These are phyloP conservation scores for Acanthococcus lagerstroemiae DNA, from an alignment of 2,888 invertebrate species.

Conservation along the genomic window DNA sequence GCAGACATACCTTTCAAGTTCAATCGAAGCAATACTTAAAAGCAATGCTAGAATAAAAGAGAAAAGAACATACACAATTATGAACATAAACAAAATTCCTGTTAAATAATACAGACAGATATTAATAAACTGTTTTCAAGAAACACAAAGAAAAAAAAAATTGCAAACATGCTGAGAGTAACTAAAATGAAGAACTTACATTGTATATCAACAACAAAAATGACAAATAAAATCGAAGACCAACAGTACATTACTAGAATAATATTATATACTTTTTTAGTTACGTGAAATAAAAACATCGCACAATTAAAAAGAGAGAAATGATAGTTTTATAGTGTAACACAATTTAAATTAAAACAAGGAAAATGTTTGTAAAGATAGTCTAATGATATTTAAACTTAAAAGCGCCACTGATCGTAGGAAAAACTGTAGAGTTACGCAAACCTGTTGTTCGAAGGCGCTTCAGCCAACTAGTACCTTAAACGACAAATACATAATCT, in stretches of 20 bases:
- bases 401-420: slow-evolving; percentile 18
- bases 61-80: neutral
- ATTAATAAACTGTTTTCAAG: slow-evolving; percentile 6
- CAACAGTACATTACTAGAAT: no score
- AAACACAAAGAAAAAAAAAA: slow-evolving; percentile 7
- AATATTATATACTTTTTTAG: no score
- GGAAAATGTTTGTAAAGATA: no score
- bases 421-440: slow-evolving; percentile 19
- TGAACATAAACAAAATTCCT: slow-evolving; percentile 12
- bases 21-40: neutral
- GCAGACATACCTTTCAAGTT: slow-evolving; percentile 1
- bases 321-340: no score
- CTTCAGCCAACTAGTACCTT: slow-evolving; percentile 26
- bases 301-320: no score
- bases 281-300: no score
- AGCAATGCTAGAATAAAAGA: slow-evolving; percentile 12
- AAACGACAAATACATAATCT: slow-evolving; percentile 31
- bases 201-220: slow-evolving; percentile 16
- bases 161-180: slow-evolving; percentile 16
- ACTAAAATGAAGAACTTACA: slow-evolving; percentile 25
- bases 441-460: slow-evolving; percentile 28
- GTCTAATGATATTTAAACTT: slow-evolving; percentile 1
- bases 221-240: no score
- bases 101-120: neutral
- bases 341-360: no score